Conservation (phyloP, 2,113 vertebrate species). For the Phylloscopus trochilus region DNA sequence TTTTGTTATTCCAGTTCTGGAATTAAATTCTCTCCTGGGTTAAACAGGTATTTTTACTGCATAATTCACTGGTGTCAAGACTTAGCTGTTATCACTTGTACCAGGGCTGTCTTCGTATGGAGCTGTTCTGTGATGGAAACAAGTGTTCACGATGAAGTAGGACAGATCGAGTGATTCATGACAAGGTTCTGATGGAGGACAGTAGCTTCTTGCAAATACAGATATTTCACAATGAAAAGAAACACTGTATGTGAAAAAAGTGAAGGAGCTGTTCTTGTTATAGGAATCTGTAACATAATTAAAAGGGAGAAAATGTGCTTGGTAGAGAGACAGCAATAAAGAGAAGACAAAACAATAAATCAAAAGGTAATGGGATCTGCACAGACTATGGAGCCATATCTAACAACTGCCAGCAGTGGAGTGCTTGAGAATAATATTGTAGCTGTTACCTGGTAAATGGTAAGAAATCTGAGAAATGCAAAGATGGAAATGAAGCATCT, state of each 20-base stretch:
- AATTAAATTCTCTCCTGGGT: not conserved
- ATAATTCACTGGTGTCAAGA: not conserved
- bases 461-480: conserved; percentile 68
- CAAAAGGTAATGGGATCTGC: conserved; percentile 26
- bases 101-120: not conserved
- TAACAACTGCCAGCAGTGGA: conserved; percentile 61
- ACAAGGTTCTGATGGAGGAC: not conserved
- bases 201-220: not conserved
- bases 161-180: not conserved
- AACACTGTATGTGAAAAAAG: not conserved
- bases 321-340: not conserved
- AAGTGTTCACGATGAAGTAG: not conserved
- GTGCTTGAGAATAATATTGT: conserved; percentile 57
- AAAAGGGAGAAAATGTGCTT: not conserved
- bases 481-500: conserved; percentile 53
- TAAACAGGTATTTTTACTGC: not conserved
- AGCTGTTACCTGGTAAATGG: conserved; percentile 68
- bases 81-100: not conserved
- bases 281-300: not conserved
- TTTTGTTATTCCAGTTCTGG: not conserved
- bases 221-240: not conserved
- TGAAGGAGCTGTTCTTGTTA: not conserved
- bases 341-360: conserved; percentile 57
- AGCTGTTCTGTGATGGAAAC: not conserved
- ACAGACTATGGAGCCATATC: conserved; percentile 20